Evolutionary conservation across 1,140 invertebrate genomes (phyloP).

Genomic region (Microplitis demolitor): DNA sequence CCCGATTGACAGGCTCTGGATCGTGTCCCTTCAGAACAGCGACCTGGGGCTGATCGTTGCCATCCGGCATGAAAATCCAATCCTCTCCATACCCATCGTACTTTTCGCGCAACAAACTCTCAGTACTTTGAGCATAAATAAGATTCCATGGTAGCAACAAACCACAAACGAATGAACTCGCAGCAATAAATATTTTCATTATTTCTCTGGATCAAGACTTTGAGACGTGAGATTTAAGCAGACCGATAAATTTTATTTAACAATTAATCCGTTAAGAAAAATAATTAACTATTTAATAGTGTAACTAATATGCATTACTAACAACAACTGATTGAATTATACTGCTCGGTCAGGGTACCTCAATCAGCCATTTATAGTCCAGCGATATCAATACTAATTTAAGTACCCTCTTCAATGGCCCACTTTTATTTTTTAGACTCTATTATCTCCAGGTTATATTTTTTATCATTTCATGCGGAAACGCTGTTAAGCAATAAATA

Average conservation of each 20-base stretch:
- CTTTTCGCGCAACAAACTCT: slow-evolving; percentile 44
- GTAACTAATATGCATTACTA: background rate
- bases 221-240: too few relatives aligned
- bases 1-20: slow-evolving; percentile 31
- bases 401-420: slow-evolving; percentile 34
- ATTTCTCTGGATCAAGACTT: too few relatives aligned
- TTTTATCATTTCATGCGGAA: slow-evolving; percentile 47
- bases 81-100: slow-evolving; percentile 64
- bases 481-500: slow-evolving; percentile 34
- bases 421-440: slow-evolving; percentile 38
- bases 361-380: slow-evolving; percentile 43
- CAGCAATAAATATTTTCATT: background rate
- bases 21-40: slow-evolving; percentile 56
- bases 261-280: background rate
- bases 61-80: slow-evolving; percentile 72
- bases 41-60: slow-evolving; percentile 64
- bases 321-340: slow-evolving; percentile 2
- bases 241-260: background rate
- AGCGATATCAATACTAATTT: slow-evolving; percentile 35
- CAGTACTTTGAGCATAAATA: slow-evolving; percentile 2
- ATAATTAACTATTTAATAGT: background rate
- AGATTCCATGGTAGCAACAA: background rate
- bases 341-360: background rate
- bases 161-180: background rate
- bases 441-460: slow-evolving; percentile 33